Evolutionary conservation across 1,140 invertebrate genomes (phyloP), one percentile per base, ranked within the genome.

Genomic region (Drosophila gunungcola): DNA sequence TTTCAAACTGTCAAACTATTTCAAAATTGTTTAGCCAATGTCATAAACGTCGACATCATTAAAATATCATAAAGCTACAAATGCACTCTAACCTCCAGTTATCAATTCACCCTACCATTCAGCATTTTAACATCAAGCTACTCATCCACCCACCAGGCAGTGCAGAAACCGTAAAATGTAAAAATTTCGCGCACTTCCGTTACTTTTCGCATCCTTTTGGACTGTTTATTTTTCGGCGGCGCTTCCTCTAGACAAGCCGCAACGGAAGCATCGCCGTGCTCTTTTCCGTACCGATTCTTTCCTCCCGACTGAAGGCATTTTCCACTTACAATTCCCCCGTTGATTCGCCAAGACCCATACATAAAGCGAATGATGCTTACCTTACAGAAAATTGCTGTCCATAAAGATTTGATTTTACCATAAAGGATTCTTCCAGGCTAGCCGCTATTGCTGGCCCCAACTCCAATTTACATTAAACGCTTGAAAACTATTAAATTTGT

Each of bases 11-110:
- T 80, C 76, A 77, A 84, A 73, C 72, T 63, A 73, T 77, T 72
- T 57, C 46, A 36, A 85, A 74, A 78, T 85, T 65, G 81, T 72
- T 52, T 78, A 81, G 82, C 64, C 74, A 78, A 86, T 70, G 78
- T 81, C 82, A 78, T 75, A 85, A 85, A 86, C 70, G 78, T 86
- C 62, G 62, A 86, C 82, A 86, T 86, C 82, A 86, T 86, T 86
- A 86, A 86, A 86, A 81, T 86, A 75, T 78, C 82, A 81, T 78
- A 80, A 80, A 76, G 55, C 72, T 85, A 49, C 51, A 36, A 46
- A 57, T 21, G 58, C 57, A 63, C 41, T 43, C 36, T 27, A 60
- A 38, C 62, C 32, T 34, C 42, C 32, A 57, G 43, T 46, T 55
- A 16, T 55, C 32, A 49, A 60, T 67, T 36, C 52, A 9, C 34